These are phyloP conservation scores for Thalassarche chlororhynchos DNA, from an alignment of 2,113 vertebrate species.

Conservation along the genomic window DNA sequence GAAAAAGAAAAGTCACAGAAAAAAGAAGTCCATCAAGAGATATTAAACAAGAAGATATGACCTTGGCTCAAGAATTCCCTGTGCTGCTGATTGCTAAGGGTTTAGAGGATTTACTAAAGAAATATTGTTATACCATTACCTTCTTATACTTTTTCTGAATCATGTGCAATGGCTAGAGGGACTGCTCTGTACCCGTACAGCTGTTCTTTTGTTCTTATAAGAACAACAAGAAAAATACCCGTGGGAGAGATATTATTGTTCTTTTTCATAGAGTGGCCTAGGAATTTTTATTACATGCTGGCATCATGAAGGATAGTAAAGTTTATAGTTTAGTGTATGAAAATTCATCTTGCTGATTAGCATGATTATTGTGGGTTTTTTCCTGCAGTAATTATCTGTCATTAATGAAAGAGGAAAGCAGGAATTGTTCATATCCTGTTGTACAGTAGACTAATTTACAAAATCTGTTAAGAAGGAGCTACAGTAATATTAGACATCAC, in stretches of 20 bases:
- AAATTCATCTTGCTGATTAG: conserved; percentile 7
- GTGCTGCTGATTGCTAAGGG: background rate
- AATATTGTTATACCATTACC: background rate
- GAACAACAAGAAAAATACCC: background rate
- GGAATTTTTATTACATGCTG: background rate
- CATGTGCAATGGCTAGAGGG: background rate
- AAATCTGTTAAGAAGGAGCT: background rate
- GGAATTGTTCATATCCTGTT: conserved; percentile 9
- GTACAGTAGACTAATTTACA: background rate
- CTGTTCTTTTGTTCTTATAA: background rate
- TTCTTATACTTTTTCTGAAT: background rate
- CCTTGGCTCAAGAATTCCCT: background rate
- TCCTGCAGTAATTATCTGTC: background rate
- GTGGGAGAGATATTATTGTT: background rate
- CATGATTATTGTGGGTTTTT: background rate
- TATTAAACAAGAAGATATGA: background rate
- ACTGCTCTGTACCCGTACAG: background rate
- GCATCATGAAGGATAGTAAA: background rate
- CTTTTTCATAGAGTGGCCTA: background rate
- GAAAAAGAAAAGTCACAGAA: background rate
- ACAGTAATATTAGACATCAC: background rate
- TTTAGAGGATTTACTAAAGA: background rate
- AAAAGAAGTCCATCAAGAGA: background rate
- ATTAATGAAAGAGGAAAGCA: conserved; percentile 8
- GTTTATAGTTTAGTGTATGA: background rate